A percentile compares a stretch with the other conserved stretches of the same genome.
Evolutionary conservation across 2,888 invertebrate species (phyloP).

Genomic region (Epirrhoe tristata): DNA sequence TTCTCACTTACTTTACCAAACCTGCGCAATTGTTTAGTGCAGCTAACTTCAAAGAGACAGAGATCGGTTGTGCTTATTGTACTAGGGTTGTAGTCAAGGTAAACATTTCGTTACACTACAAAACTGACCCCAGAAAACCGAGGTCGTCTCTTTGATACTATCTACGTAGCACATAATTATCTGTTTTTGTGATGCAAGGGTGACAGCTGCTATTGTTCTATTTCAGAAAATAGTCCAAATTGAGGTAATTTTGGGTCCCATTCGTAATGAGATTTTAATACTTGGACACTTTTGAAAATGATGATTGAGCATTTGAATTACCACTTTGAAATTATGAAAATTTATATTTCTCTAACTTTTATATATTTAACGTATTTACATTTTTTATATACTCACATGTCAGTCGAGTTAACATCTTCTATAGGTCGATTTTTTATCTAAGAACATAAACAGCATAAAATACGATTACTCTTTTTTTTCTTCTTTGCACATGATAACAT

Average conservation of each 20-base stretch:
- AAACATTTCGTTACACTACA: neutral
- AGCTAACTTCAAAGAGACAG: no score
- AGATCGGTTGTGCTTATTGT: no score
- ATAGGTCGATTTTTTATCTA: no score
- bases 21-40: no score
- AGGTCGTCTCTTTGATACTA: constrained; percentile 26
- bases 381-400: no score
- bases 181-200: constrained; percentile 41
- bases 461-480: no score
- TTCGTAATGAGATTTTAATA: constrained; percentile 59
- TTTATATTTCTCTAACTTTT: neutral
- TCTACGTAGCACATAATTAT: constrained; percentile 40
- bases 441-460: no score
- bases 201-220: constrained; percentile 53
- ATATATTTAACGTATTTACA: no score
- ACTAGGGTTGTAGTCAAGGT: neutral
- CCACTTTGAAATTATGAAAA: constrained; percentile 13
- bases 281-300: constrained; percentile 50
- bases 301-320: constrained; percentile 37
- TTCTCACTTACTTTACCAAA: no score
- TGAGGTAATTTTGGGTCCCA: constrained; percentile 49
- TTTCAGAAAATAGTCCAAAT: constrained; percentile 49
- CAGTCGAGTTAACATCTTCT: no score
- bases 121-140: constrained; percentile 18
- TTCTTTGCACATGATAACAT: no score